phyloP scores from a whole-genome alignment of 2,113 vertebrate species.

The Tragelaphus buxtoni region DNA sequence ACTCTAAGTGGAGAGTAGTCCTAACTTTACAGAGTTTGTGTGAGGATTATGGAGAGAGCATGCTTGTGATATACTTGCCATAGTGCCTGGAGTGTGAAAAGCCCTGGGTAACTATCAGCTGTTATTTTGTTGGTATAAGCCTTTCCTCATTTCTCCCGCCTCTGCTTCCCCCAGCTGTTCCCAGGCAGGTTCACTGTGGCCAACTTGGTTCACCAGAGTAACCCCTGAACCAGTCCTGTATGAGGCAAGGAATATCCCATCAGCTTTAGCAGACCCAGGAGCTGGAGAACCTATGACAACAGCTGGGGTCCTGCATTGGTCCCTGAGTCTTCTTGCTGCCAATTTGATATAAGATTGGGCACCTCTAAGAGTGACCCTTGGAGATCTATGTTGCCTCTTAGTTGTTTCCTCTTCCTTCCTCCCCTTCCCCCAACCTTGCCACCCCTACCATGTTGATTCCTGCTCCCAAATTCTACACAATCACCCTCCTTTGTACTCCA shows the following conservation, averaged over 20 bases:
- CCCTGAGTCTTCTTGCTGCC: background rate
- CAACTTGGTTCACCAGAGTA: background rate
- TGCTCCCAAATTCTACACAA: background rate
- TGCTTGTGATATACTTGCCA: conserved; percentile 2
- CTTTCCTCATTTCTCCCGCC: background rate
- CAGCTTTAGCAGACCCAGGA: background rate
- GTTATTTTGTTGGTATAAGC: background rate
- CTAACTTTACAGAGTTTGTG: conserved; percentile 22
- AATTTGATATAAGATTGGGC: background rate
- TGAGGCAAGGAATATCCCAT: background rate
- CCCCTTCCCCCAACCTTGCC: background rate
- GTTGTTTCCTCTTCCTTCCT: background rate
- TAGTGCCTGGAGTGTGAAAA: background rate
- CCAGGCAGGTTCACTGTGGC: background rate
- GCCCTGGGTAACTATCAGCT: background rate
- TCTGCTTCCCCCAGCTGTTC: background rate
- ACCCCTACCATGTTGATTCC: background rate
- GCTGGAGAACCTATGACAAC: background rate
- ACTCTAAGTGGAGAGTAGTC: conserved; percentile 16
- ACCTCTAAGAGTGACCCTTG: background rate
- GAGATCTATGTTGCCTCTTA: background rate
- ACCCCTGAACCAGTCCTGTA: background rate
- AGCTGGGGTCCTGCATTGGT: background rate
- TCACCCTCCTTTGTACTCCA: background rate
- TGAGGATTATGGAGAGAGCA: conserved; percentile 25